Evolutionary conservation across 2,888 invertebrate genomes (phyloP), one percentile per base, ranked within the genome.

Genomic region (Panopea generosa): DNA sequence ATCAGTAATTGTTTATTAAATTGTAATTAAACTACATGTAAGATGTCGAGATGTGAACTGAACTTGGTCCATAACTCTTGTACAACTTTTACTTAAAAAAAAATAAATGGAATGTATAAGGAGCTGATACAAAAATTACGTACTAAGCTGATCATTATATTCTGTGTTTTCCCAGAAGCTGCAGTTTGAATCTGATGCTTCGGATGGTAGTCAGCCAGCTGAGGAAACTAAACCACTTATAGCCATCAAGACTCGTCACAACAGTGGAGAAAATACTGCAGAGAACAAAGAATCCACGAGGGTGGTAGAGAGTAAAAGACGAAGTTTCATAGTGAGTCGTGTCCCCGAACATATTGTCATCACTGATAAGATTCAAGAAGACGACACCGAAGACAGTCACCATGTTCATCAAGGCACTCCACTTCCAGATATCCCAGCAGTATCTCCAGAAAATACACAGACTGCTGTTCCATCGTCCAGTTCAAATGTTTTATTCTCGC

Each of bases 261-360:
- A 81, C 20, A 76, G 80, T 52, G 83, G 83, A 49, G 74, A 76
- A 27, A 72, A 57, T 72, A 9, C 47, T 26, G 68, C 70, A 27
- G 40, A 68, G 24, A 69, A 65, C 40, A 40, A 61, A 50, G 78
- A 80, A 59, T 70, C 82, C 16, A 77, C 85, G 2, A 45, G 84
- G 40, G 85, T 88, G 6, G 84, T 88, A 22, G 83, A 85, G 56
- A 88, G 86, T 65, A 88, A 87, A 62, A 82, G 85, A 56, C 85
- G 86, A 56, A 86, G 84, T 63, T 88, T 88, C 55, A 79, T 86
- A 20, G 86, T 88, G 14, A 87, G 85, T 76, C 66, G 84, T 61
- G 88, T 88, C 0, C 56, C 72, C 14, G 84, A 86, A 60, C 82
- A 85, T 16, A 73, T 52, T 20, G 72, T 83, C n/a, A 65, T 84